Evolutionary conservation across 2,113 vertebrate species (phyloP), one percentile per base, ranked within the genome.

Genomic region (Nannobrachium achirus): DNA sequence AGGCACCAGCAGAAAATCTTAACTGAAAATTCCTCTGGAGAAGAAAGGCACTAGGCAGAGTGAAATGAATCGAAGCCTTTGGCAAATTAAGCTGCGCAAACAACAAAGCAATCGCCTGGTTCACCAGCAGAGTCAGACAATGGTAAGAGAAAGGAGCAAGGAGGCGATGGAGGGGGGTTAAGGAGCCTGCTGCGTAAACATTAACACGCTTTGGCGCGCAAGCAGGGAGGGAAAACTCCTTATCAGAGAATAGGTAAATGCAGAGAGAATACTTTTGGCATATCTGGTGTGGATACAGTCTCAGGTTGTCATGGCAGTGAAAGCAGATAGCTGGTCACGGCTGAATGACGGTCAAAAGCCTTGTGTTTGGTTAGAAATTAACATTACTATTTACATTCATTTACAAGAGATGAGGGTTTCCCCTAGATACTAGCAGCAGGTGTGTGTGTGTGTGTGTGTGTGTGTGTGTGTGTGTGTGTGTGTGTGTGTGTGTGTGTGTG

Each of bases 121-220:
- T 68, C 63, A 57, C 52, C 13, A 73, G 19, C 40, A 66, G 58
- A 58, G 39, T 80, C 71, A 75, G 44, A 76, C 76, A 88, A 86
- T 62, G 40, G 69, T 20, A 68, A 41, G 51, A 53, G 50, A 33
- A 33, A 18, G 50, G n/a, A 11, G 42, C 13, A 56, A 56, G 68
- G 20, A 15, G 68, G 75, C 69, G 6, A 33, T 33, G 69, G 64
- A 40, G 63, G 72, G 69, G 46, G 60, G 62, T n/a, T 57, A 14
- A 75, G 49, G 45, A 76, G 73, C 69, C 50, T 75, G 73, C 73
- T 73, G 72, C 67, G 82, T 89, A 87, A 91, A 88, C 76, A 90
- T 89, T 78, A 84, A 16, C 66, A 55, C 68, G 76, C 49, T 76
- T 84, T 86, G 84, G 78, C 81, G 73, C 44, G 56, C 59, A 80